These are phyloP conservation scores for Aphaenogaster ashmeadi DNA, from an alignment of 1,140 invertebrate species.

Conservation along the genomic window DNA sequence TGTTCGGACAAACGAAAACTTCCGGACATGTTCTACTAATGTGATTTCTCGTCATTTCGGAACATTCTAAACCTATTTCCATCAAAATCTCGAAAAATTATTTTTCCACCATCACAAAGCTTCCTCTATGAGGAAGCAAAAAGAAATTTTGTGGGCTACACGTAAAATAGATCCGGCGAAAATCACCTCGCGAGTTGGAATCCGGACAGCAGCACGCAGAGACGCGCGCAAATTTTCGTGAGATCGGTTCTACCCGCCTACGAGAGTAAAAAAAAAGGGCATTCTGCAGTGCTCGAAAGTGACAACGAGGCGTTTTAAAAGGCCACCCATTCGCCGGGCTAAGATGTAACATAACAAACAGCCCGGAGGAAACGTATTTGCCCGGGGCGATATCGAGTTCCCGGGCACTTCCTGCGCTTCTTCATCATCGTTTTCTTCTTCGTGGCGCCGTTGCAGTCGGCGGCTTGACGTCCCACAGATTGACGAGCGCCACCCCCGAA, in stretches of 20 bases:
- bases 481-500: constrained; percentile 77
- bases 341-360: constrained; percentile 79
- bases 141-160: neutral
- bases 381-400: constrained; percentile 80
- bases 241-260: neutral
- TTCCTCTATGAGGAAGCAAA: too few species aligned
- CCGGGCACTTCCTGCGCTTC: constrained; percentile 78
- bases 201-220: neutral
- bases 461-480: constrained; percentile 77
- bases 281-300: constrained; percentile 43
- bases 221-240: neutral
- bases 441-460: constrained; percentile 79
- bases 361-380: constrained; percentile 74
- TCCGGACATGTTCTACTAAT: too few species aligned
- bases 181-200: neutral
- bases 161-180: neutral
- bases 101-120: too few species aligned
- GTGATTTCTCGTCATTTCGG: too few species aligned
- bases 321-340: constrained; percentile 74
- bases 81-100: too few species aligned
- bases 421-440: constrained; percentile 70
- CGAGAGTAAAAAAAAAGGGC: neutral
- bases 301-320: constrained; percentile 77
- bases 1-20: neutral
- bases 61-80: too few species aligned